Percentiles rank a stretch among this genome's conserved stretches.
Conservation (phyloP, 2,888 invertebrate species). For the Exocentrus adspersus region DNA sequence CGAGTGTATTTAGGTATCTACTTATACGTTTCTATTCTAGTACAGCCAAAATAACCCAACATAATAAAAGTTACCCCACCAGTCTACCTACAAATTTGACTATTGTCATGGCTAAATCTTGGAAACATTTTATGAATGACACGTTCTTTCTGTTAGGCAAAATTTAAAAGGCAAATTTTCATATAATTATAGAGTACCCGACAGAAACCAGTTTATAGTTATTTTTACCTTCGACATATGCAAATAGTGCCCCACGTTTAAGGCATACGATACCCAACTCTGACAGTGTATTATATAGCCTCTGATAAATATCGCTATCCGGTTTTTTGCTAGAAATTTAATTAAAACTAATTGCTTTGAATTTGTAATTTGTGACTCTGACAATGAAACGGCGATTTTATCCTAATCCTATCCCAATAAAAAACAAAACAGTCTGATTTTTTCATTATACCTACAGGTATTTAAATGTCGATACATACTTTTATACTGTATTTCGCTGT, state of each 20-base stretch:
- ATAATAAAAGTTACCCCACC: no score
- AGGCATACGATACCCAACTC: constrained; percentile 1
- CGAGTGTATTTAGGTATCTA: not conserved
- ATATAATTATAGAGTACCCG: constrained; percentile 2
- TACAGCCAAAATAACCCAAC: no score
- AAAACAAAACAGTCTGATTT: no score
- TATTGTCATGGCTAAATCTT: not conserved
- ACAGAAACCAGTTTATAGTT: constrained; percentile 10
- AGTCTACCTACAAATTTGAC: no score
- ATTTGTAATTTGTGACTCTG: not conserved
- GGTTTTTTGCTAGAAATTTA: not conserved
- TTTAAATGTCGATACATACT: no score
- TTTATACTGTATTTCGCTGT: no score
- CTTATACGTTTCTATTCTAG: not conserved
- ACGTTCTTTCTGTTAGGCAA: not conserved
- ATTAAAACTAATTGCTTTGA: not conserved
- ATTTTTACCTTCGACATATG: constrained; percentile 12
- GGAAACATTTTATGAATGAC: not conserved
- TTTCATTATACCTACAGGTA: no score
- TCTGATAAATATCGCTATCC: not conserved
- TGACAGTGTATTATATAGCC: not conserved
- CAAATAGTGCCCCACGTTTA: constrained; percentile 1
- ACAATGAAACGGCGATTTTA: not conserved
- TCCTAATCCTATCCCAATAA: no score
- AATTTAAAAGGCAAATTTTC: not conserved